A percentile compares a stretch with the other conserved stretches of the same genome.
These are phyloP conservation scores for Synaphobranchus kaupii DNA, from an alignment of 2,797 vertebrate species.

Conservation along the genomic window DNA sequence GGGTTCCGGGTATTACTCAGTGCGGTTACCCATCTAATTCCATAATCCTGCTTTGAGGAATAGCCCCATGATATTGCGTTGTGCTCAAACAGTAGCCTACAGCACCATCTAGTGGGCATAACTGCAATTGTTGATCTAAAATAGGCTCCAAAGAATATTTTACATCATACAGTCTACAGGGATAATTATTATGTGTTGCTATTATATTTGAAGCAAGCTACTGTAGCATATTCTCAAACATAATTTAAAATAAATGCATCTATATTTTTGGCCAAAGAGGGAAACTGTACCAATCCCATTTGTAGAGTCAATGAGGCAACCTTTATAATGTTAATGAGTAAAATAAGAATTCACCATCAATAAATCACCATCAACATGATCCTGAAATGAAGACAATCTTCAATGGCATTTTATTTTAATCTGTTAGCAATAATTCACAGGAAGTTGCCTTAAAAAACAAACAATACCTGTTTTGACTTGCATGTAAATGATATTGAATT, in stretches of 20 bases:
- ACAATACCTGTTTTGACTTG: not conserved
- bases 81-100: constrained; percentile 25
- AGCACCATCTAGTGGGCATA: constrained; percentile 54
- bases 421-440: not conserved
- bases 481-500: not conserved
- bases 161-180: not conserved
- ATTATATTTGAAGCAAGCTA: not conserved
- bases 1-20: no score
- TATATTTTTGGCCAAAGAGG: not conserved
- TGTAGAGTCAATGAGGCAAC: not conserved
- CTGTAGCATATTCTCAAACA: not conserved
- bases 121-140: not conserved
- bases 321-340: not conserved
- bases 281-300: not conserved
- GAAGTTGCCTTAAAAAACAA: not conserved
- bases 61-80: not conserved
- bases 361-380: not conserved
- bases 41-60: no score
- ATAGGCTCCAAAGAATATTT: not conserved
- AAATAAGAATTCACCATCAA: not conserved
- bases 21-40: no score
- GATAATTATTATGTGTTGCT: not conserved
- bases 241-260: not conserved
- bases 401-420: not conserved
- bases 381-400: not conserved